Evolutionary conservation across 2,797 vertebrate genomes (phyloP).

Genomic region (Clarias pachynema): DNA sequence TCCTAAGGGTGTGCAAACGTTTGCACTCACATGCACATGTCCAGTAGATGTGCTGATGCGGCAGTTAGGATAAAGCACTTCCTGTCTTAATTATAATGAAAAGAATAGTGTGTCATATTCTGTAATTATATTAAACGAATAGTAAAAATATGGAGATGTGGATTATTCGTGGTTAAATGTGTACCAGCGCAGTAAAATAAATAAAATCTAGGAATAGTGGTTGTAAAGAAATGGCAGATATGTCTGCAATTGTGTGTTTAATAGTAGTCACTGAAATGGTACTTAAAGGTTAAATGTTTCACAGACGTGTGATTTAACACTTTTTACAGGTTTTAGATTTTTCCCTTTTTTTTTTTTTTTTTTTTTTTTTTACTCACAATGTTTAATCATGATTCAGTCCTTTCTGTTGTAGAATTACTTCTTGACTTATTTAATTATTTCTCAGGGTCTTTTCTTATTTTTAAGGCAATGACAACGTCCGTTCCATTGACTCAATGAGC

Average conservation of each 20-base stretch:
- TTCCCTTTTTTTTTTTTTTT: neutral
- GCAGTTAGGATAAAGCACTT: neutral
- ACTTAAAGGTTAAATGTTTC: neutral
- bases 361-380: neutral
- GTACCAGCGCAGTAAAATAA: neutral
- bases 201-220: neutral
- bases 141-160: neutral
- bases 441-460: neutral
- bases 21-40: neutral
- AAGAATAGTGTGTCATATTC: neutral
- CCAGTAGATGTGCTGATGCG: too few species aligned
- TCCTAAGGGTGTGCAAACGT: neutral
- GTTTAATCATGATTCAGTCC: neutral
- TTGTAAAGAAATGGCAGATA: neutral
- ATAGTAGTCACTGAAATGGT: neutral
- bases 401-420: too few species aligned
- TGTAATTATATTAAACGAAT: neutral
- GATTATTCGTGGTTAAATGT: neutral
- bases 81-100: neutral
- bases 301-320: neutral
- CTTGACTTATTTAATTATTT: neutral
- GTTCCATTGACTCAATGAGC: constrained; percentile 5
- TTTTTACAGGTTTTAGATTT: neutral
- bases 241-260: neutral
- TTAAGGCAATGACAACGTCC: neutral